Base-by-base conservation (phyloP, 2,113 vertebrate genomes). In the Heterotis niloticus region DNA sequence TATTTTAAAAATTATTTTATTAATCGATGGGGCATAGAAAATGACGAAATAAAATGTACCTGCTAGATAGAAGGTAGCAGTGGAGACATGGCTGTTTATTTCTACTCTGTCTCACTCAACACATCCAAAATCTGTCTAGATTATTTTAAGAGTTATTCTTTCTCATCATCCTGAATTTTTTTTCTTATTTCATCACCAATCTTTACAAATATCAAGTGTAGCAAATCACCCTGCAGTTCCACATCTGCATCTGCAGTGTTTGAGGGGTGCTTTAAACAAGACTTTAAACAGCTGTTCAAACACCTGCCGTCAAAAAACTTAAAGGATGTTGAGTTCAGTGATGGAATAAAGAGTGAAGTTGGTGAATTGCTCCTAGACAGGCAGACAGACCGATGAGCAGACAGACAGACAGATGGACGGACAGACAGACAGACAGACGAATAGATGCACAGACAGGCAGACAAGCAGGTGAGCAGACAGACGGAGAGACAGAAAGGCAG, bases 11-110 rank as follows among this genome's bases (percentile, higher is more conserved):
- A n/a, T n/a, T n/a, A n/a, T 86, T 86, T 87, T 80, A 76, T 84
- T 91, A 83, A 85, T 82, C 62, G 83, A 82, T n/a, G n/a, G n/a
- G n/a, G 87, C 10, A 66, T 82, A 76, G 73, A 83, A 88, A 87
- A 87, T 84, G 56, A 85, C 72, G 73, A 72, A 80, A 70, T 86
- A 75, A 79, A 44, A 87, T 83, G 81, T 83, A 83, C 78, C 69
- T 10, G 52, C 69, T 51, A 28, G 76, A n/a, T n/a, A n/a, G n/a
- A n/a, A n/a, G 78, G 85, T 51, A 78, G 26, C 13, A 29, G 29
- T 4, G 29, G 24, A 62, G 14, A 75, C 24, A 16, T 60, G 28
- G 28, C 60, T 75, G 56, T 75, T 75, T 75, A 18, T 75, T 75
- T 60, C 4, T 60, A 52, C 44, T 62, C 72, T 77, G 24, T 76